Evolutionary conservation across 1,140 invertebrate species (phyloP), one percentile per base, ranked within the genome.

Genomic region (Micrasema longulum): DNA sequence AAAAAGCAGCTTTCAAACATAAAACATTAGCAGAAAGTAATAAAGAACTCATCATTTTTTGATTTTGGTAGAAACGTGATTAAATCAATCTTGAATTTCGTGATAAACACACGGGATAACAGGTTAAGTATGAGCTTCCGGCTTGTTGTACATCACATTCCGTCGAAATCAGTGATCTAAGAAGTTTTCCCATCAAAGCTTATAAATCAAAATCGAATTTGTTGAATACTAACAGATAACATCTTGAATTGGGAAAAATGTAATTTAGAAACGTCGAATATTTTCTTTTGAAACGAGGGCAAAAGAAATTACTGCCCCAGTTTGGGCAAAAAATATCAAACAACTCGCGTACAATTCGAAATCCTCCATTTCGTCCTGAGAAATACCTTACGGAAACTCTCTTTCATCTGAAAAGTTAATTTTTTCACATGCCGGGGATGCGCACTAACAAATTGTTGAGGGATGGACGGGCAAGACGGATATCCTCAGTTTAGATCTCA

Each of bases 331-430:
- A 62, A 62, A 43, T 62, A 31, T 52, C 69, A 60, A 65, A 60
- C 43, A 41, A 43, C 20, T 22, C 16, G 9, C 7, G 5, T 12
- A 43, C 26, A 60, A 41, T 26, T 60, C 18, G 16, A 60, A 52
- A 60, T 60, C 36, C 55, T 31, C 36, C 38, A 38, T 41, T 41
- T 22, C 55, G 14, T 38, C 16, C 41, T 47, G 53, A 26, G 38
- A 22, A 60, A 52, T 35, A 52, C 43, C 23, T 48, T 36, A 36
- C 55, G 14, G 55, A 20, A 35, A 22, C 16, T 35, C 14, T 31
- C 55, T 60, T 38, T 60, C 55, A 43, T 72, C 64, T 62, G 41
- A 64, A 66, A 72, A 72, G 64, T 72, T 72, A 35, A 14, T 57
- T 65, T n/a, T 52, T 60, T 68, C 53, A 53, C 53, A 57, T 43